A percentile compares a stretch with the other conserved stretches of the same genome.
Conservation (phyloP, 2,113 vertebrate genomes). For the Microtus montanus region DNA sequence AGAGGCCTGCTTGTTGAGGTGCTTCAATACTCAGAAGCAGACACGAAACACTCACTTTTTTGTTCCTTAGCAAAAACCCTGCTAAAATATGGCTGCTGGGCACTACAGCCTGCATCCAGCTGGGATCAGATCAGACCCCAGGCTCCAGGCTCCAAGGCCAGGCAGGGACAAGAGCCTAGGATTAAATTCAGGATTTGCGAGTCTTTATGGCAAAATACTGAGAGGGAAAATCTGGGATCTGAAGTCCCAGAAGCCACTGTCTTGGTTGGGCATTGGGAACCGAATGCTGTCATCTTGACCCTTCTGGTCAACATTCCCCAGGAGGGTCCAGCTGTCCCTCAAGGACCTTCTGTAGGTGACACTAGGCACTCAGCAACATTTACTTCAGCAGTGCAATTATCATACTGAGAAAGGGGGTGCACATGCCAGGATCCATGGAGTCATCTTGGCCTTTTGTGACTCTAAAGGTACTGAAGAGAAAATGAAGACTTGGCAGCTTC, state of each 20-base stretch:
- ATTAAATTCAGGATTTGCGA: background rate
- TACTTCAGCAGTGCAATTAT: background rate
- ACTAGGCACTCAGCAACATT: too few relatives aligned
- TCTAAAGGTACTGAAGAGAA: background rate
- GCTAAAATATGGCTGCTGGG: background rate
- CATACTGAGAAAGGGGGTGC: background rate
- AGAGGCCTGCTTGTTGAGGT: background rate
- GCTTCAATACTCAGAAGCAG: background rate
- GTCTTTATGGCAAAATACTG: background rate
- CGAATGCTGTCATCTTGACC: background rate
- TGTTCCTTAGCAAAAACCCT: background rate
- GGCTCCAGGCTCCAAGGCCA: background rate
- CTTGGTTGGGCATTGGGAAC: background rate
- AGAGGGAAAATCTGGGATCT: background rate
- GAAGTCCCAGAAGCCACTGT: background rate
- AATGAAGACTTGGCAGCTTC: background rate
- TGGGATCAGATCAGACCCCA: background rate
- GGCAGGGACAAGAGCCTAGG: background rate
- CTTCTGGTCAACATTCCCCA: background rate
- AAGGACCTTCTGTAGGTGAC: too few relatives aligned
- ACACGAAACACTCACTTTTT: too few relatives aligned
- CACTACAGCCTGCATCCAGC: background rate
- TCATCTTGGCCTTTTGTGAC: background rate
- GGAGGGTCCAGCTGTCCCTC: background rate
- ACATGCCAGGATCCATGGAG: background rate